Evolutionary conservation across 2,888 invertebrate genomes (phyloP), one percentile per base, ranked within the genome.

Genomic region (Chironomus riparius): DNA sequence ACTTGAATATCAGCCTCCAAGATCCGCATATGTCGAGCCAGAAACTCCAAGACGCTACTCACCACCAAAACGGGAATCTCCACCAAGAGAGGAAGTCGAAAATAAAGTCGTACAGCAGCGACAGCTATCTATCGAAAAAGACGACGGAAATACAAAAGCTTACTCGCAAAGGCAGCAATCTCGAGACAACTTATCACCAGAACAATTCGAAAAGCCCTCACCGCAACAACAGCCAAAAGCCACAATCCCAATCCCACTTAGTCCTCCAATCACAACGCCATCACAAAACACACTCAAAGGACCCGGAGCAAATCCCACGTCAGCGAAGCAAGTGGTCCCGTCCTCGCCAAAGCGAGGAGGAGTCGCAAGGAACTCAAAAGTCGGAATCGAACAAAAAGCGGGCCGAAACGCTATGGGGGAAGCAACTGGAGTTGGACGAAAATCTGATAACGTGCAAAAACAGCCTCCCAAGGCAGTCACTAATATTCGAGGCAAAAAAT

Each of bases 381-480:
- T 24, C 47, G 70, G 48, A 76, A 18, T 10, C 18, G 74, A 77
- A 62, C 47, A 22, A 10, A 76, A 76, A 28, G 48, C 47, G n/a
- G n/a, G 61, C 78, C 72, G 76, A 76, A 70, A 56, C 69, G 6
- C 68, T 76, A 28, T 70, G 76, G 70, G 70, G 70, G 74, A 74
- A 47, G 68, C 62, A 74, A 15, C 48, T 76, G 47, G 50, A 69
- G 5, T 28, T 56, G 76, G 69, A 76, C n/a, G 76, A 76, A 78
- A 77, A 81, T 79, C 70, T 62, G 50, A 76, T 62, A 71, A 80
- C 81, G n/a, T 78, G 77, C 78, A 82, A 80, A 82, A 84, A 84
- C 84, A 83, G 84, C 79, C 83, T 82, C 77, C 84, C 84, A 76
- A 83, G 79, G 78, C 81, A 80, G 79, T 82, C 81, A 80, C 82